phyloP scores from a whole-genome alignment of 2,113 vertebrate species.

The Tetrao urogallus region DNA sequence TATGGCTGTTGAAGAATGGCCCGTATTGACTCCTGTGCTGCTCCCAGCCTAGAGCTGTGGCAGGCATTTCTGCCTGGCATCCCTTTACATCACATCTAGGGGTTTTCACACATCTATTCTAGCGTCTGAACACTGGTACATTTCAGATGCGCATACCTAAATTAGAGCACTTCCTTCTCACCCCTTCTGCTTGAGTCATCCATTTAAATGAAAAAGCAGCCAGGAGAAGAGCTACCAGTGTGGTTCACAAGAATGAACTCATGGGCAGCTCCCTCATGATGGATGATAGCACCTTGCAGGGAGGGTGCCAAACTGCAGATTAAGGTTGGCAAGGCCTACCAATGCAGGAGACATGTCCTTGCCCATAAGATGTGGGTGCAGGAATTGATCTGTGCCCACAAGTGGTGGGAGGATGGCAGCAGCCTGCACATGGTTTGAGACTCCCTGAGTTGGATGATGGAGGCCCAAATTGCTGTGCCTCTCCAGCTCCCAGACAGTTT shows the following conservation, averaged over 20 bases:
- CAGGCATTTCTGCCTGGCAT: neutral
- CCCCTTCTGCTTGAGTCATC: neutral
- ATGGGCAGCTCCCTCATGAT: rapidly evolving
- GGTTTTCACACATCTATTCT: neutral
- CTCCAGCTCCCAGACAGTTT: neutral
- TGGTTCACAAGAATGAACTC: neutral
- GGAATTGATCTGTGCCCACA: neutral
- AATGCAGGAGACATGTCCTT: rapidly evolving
- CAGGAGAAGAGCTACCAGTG: neutral
- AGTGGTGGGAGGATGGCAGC: neutral
- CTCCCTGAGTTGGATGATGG: neutral
- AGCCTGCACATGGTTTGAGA: neutral
- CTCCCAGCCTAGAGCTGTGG: neutral
- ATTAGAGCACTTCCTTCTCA: neutral
- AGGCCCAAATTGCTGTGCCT: neutral
- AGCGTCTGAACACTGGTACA: neutral
- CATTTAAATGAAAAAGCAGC: neutral
- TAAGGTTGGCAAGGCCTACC: rapidly evolving
- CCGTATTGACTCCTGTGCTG: neutral
- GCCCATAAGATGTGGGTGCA: rapidly evolving
- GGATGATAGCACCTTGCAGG: neutral
- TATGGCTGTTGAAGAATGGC: neutral
- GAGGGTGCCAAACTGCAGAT: neutral
- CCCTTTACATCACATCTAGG: rapidly evolving
- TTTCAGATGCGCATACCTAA: neutral